Evolutionary conservation across 2,888 invertebrate species (phyloP), one percentile per base, ranked within the genome.

Genomic region (Hirtodrosophila alboralis): DNA sequence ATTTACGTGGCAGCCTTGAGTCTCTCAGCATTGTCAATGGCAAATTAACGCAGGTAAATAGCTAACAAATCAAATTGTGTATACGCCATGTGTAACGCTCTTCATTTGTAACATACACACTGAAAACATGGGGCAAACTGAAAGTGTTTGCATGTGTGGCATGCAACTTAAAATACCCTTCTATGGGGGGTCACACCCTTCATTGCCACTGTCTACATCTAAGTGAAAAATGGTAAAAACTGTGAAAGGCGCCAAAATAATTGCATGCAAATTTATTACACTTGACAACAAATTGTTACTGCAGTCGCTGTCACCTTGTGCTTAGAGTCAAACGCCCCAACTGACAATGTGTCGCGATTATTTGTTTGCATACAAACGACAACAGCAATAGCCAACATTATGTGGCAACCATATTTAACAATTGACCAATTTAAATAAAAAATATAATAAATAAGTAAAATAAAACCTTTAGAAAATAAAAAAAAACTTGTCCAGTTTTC

Each of bases 11-110:
- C 86, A 94, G 95, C 86, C 91, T 96, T 88, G 95, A 96, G 91
- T 95, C 95, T 33, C 91, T 96, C 83, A 95, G 94, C 87, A 92
- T 96, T 83, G 93, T 95, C 65, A 95, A 95, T 63, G 95, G 96
- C 70, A 94, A 94, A 87, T 81, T 91, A 71, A 86, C 88, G 57
- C 90, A 91, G 90, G 91, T 91, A 88, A 76, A 88, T 76, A 10
- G 28, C 30, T 43, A 49, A 41, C 37, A 43, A 54, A 13, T 34
- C 47, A 44, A 26, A 67, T 61, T 54, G 41, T 34, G 34, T 43
- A 47, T 61, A 53, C 56, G 48, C 18, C 53, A 53, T 21, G 34
- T 68, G 31, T 23, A n/a, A 6, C 28, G 4, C 13, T 9, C 16
- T 49, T 10, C 28, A 31, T 21, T 47, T 26, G 16, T 10, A 40